These are phyloP conservation scores for Chiloscyllium plagiosum DNA, from an alignment of 2,113 vertebrate species.

Conservation along the genomic window DNA sequence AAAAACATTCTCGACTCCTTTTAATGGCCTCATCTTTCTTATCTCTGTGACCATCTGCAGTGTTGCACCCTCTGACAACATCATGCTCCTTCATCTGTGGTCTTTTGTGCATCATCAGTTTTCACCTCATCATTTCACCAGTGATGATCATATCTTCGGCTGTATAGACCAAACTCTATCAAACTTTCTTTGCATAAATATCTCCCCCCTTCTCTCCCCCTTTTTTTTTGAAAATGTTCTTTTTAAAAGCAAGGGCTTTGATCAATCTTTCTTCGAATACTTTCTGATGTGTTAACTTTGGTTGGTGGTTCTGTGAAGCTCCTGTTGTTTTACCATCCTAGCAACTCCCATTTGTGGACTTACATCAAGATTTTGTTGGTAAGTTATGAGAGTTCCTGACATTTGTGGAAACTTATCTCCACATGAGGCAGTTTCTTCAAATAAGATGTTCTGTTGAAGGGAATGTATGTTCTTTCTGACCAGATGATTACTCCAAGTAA, in stretches of 20 bases:
- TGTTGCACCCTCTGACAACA: not conserved
- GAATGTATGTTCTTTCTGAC: not conserved
- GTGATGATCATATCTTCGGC: not conserved
- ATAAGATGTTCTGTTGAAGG: not conserved
- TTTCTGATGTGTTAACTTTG: not conserved
- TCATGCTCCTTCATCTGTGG: not conserved
- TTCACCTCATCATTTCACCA: not conserved
- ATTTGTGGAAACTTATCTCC: not conserved
- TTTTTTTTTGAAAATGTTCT: not conserved
- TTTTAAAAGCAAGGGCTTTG: not conserved
- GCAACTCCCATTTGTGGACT: too few species aligned
- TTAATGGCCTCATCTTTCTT: not conserved
- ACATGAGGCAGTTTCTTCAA: not conserved
- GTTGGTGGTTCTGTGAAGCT: not conserved
- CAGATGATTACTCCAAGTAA: not conserved
- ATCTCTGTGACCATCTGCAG: not conserved
- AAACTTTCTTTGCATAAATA: not conserved
- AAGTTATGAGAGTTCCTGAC: not conserved
- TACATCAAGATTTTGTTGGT: not conserved
- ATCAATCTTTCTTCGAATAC: not conserved
- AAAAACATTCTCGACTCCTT: not conserved
- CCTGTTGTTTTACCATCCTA: not conserved
- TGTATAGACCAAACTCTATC: not conserved
- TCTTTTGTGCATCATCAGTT: not conserved
- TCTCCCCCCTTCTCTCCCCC: too few species aligned